Evolutionary conservation across 1,140 invertebrate species (phyloP).

Genomic region (Chrysopa pallens): DNA sequence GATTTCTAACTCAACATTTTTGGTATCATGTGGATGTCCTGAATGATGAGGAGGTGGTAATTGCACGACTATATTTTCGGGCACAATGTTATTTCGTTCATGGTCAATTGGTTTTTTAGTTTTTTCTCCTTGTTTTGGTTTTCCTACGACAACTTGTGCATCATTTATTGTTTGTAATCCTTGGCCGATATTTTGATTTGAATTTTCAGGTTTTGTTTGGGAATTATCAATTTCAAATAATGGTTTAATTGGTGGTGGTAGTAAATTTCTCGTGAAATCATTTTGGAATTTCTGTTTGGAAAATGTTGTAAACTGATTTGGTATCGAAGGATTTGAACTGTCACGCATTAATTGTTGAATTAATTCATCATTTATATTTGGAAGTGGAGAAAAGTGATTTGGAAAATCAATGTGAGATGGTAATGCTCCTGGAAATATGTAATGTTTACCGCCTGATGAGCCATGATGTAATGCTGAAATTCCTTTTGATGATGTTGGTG

Average conservation of each 20-base stretch:
- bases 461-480: no score
- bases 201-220: not conserved
- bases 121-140: not conserved
- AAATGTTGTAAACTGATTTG: no score
- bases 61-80: not conserved
- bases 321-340: no score
- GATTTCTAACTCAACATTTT: not conserved
- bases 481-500: no score
- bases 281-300: not conserved
- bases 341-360: no score
- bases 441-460: no score
- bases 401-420: no score
- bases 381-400: no score
- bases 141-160: not conserved
- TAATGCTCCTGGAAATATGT: no score
- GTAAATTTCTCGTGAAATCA: not conserved
- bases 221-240: not conserved
- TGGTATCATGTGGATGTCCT: not conserved
- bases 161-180: not conserved
- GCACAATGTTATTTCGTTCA: not conserved
- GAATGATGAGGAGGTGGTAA: not conserved
- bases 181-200: not conserved
- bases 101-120: not conserved
- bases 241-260: not conserved
- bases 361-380: no score